These are phyloP conservation scores for Hippocampus abdominalis DNA, from an alignment of 2,113 vertebrate species.

Conservation along the genomic window DNA sequence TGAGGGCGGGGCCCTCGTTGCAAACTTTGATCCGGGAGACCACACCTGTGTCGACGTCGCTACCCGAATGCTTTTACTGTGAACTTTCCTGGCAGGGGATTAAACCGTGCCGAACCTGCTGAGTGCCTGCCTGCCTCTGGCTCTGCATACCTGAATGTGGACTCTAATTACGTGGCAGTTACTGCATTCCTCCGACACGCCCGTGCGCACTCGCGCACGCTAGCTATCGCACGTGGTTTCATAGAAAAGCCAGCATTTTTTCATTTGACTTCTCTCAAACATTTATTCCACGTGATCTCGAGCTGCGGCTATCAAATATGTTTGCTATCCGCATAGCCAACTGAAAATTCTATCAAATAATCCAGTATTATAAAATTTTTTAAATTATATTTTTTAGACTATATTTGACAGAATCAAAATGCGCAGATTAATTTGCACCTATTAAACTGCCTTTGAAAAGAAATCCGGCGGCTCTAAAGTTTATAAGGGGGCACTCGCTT, in stretches of 20 bases:
- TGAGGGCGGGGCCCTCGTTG: constrained; percentile 51
- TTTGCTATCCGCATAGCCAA: too few relatives aligned
- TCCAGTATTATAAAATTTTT: too few relatives aligned
- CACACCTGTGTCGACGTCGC: constrained; percentile 54
- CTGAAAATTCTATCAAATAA: too few relatives aligned
- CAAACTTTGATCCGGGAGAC: constrained; percentile 65
- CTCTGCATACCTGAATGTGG: constrained; percentile 60
- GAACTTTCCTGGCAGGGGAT: constrained; percentile 51
- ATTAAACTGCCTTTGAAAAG: too few relatives aligned
- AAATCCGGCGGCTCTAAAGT: too few relatives aligned
- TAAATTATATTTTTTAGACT: too few relatives aligned
- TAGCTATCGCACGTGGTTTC: constrained; percentile 9
- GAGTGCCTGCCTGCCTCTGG: constrained; percentile 43
- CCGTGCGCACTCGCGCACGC: constrained; percentile 14
- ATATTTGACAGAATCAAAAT: too few relatives aligned
- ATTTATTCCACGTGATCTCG: neutral
- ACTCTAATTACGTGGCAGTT: constrained; percentile 60
- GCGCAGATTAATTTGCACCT: too few relatives aligned
- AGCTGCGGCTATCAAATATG: too few relatives aligned
- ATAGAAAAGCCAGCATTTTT: constrained; percentile 4
- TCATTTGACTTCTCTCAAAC: neutral
- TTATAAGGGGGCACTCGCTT: too few relatives aligned
- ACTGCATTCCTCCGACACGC: constrained; percentile 57
- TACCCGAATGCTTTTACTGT: constrained; percentile 64
- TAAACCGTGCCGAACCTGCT: constrained; percentile 45